Percentiles rank a stretch among this genome's conserved stretches.
Conservation (phyloP, 2,797 vertebrate species). For the Acomys russatus region DNA sequence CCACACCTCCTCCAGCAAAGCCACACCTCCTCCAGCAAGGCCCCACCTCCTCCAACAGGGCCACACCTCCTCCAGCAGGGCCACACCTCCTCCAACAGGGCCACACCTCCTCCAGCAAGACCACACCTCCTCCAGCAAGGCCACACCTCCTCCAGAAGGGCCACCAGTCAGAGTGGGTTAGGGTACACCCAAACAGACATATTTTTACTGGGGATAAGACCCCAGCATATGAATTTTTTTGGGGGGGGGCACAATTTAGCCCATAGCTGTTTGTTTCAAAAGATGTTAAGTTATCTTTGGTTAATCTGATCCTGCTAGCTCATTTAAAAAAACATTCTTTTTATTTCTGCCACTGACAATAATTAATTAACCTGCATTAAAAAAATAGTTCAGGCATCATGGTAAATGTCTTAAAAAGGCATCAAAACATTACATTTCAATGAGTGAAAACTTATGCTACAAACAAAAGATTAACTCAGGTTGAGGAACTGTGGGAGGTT, state of each 20-base stretch:
- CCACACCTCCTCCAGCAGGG: no score
- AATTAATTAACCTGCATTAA: neutral
- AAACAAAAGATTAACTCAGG: neutral
- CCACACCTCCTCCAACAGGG: no score
- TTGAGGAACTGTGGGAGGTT: neutral
- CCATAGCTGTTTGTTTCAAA: neutral
- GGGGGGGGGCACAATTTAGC: neutral
- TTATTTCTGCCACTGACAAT: neutral
- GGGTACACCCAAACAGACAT: neutral
- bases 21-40: no score
- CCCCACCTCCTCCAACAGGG: no score
- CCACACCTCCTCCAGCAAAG: neutral
- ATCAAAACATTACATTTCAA: slow-evolving; percentile 33
- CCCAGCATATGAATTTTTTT: neutral
- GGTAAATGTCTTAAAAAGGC: neutral
- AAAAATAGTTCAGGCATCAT: neutral
- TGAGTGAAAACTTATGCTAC: slow-evolving; percentile 10
- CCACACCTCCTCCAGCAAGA: no score
- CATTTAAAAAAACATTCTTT: neutral
- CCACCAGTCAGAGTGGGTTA: neutral
- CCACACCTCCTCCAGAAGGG: neutral
- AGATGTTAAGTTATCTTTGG: slow-evolving; percentile 27
- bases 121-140: no score
- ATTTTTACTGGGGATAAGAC: neutral
- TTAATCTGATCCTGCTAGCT: neutral